phyloP scores from a whole-genome alignment of 2,888 invertebrate species.

The Craniophora ligustri region DNA sequence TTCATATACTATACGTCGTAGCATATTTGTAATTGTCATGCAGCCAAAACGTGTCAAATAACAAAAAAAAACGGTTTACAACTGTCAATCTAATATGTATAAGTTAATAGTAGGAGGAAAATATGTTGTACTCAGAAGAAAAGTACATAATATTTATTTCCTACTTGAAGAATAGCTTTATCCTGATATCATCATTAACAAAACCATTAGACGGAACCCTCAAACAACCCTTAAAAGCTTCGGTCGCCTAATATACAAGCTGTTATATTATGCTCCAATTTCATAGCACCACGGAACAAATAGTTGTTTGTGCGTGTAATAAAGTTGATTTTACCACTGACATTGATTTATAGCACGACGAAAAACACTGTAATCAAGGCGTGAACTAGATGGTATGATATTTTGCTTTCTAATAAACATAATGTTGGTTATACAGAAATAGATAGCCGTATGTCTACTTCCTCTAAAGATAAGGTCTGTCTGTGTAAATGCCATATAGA shows the following conservation, averaged over 20 bases:
- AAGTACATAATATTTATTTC: not conserved
- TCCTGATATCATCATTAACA: not conserved
- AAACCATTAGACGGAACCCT: not conserved
- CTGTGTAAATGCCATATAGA: too few species aligned
- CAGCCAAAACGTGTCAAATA: too few species aligned
- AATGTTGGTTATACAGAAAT: not conserved
- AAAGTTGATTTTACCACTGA: constrained; percentile 35
- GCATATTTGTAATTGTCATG: too few species aligned
- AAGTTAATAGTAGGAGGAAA: too few species aligned
- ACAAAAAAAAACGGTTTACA: too few species aligned
- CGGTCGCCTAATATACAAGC: constrained; percentile 2
- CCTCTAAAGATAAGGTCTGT: not conserved
- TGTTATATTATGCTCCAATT: constrained; percentile 15
- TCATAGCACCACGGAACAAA: constrained; percentile 16
- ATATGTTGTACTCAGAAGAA: not conserved
- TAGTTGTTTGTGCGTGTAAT: constrained; percentile 19
- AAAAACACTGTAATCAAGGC: constrained; percentile 6
- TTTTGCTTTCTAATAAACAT: not conserved
- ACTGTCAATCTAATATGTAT: too few species aligned
- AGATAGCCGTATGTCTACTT: not conserved
- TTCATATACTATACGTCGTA: too few species aligned
- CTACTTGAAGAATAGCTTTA: too few species aligned
- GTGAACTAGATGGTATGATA: constrained; percentile 14
- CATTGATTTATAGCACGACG: constrained; percentile 35
- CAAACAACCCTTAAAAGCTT: not conserved